These are phyloP conservation scores for Octodon degus DNA, from an alignment of 2,113 vertebrate species.

Conservation along the genomic window DNA sequence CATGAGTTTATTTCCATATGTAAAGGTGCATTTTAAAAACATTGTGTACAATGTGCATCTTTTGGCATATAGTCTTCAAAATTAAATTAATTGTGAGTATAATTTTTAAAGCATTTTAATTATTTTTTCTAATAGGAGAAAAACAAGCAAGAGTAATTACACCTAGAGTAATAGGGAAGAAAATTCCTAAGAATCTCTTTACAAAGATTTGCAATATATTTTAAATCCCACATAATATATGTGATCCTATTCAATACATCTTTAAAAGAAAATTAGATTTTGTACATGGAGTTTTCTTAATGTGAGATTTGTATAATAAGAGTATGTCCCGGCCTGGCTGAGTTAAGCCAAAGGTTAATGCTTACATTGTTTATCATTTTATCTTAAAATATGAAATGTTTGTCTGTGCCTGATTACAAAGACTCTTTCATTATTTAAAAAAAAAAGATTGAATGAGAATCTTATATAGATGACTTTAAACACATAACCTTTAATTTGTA, in stretches of 20 bases:
- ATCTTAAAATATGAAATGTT: slow-evolving; percentile 20
- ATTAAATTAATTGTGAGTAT: slow-evolving; percentile 51
- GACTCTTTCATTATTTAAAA: background rate
- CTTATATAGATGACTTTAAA: background rate
- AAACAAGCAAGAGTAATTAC: too few species aligned
- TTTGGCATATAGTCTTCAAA: slow-evolving; percentile 57
- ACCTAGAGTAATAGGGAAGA: background rate
- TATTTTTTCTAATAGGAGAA: slow-evolving; percentile 53
- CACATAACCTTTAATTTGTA: background rate
- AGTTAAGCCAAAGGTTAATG: slow-evolving; percentile 27
- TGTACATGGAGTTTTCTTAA: background rate
- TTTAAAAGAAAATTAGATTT: slow-evolving; percentile 36
- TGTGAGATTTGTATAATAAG: background rate
- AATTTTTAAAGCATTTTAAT: slow-evolving; percentile 39
- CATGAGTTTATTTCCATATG: slow-evolving; percentile 15
- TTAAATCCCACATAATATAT: too few species aligned
- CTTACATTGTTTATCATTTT: background rate
- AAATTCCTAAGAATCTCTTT: slow-evolving; percentile 34
- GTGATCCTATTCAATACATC: background rate
- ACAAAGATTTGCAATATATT: slow-evolving; percentile 22
- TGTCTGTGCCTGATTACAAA: slow-evolving; percentile 2
- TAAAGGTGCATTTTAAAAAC: slow-evolving; percentile 40
- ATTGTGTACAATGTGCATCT: slow-evolving; percentile 36
- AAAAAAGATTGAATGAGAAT: background rate
- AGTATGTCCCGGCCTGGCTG: background rate